A percentile compares a stretch with the other conserved stretches of the same genome.
Evolutionary conservation across 2,113 vertebrate species (phyloP).

Genomic region (Anthoscopus minutus): DNA sequence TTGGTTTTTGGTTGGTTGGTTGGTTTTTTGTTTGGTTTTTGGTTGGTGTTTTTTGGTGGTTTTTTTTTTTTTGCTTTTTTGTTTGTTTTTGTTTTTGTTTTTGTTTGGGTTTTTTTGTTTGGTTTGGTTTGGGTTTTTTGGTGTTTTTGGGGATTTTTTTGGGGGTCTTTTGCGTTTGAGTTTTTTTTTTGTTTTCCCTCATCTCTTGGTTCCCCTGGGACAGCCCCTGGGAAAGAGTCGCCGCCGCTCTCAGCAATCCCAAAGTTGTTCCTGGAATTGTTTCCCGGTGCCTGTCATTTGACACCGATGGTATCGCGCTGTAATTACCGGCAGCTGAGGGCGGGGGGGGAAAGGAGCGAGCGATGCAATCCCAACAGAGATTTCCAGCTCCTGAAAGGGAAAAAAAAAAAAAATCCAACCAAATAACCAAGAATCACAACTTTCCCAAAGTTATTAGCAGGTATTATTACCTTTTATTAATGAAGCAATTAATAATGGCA

Average conservation of each 20-base stretch:
- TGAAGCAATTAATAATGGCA: background rate
- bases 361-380: background rate
- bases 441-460: background rate
- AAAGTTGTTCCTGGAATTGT: background rate
- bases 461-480: background rate
- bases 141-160: background rate
- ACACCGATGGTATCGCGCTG: background rate
- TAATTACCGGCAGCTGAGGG: background rate
- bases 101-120: no score
- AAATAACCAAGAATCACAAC: background rate
- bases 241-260: background rate
- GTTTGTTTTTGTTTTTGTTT: background rate
- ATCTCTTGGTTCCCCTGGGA: background rate
- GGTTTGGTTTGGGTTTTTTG: no score
- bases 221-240: background rate
- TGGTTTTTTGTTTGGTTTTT: no score
- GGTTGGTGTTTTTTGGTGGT: background rate
- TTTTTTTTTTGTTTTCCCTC: background rate
- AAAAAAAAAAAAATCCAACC: background rate
- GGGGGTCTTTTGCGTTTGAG: no score
- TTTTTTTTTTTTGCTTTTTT: background rate
- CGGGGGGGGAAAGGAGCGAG: background rate
- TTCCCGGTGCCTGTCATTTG: background rate
- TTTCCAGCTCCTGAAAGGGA: background rate
- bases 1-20: no score